A percentile compares a stretch with the other conserved stretches of the same genome.
phyloP scores from a whole-genome alignment of 2,888 invertebrate species.

The Leptinotarsa juncta region DNA sequence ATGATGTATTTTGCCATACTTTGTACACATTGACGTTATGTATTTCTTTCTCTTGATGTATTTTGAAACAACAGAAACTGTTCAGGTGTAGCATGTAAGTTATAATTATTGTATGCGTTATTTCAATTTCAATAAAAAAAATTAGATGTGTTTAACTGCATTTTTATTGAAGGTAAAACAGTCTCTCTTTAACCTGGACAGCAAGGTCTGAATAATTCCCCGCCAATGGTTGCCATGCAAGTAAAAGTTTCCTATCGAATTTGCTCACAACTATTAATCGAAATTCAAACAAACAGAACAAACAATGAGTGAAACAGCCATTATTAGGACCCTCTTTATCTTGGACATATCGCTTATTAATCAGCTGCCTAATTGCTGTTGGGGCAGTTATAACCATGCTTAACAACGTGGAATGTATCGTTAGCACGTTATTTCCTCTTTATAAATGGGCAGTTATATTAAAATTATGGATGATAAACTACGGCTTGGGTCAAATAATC shows the following conservation, averaged over 20 bases:
- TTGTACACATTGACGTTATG: no score
- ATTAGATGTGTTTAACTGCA: no score
- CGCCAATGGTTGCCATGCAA: not conserved
- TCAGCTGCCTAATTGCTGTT: slow-evolving; percentile 34
- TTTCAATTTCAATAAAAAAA: no score
- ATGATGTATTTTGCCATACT: no score
- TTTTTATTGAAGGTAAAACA: no score
- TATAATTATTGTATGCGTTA: no score
- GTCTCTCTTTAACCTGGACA: no score
- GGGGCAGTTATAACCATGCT: slow-evolving; percentile 31
- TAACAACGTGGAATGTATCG: slow-evolving; percentile 34
- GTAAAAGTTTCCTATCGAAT: not conserved
- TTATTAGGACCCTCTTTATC: slow-evolving; percentile 18
- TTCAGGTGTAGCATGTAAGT: no score
- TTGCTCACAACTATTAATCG: slow-evolving; percentile 1
- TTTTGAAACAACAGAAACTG: no score
- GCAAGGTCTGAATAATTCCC: not conserved
- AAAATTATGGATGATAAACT: slow-evolving; percentile 33
- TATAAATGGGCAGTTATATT: slow-evolving; percentile 31
- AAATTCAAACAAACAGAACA: slow-evolving; percentile 19
- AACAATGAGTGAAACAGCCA: slow-evolving; percentile 14
- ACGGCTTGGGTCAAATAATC: slow-evolving; percentile 14
- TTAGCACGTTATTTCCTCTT: slow-evolving; percentile 34
- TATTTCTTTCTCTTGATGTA: no score
- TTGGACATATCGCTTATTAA: slow-evolving; percentile 31